A percentile compares a stretch with the other conserved stretches of the same genome.
These are phyloP conservation scores for Melanerpes aurifrons DNA, from an alignment of 2,113 vertebrate genomes.

Conservation along the genomic window DNA sequence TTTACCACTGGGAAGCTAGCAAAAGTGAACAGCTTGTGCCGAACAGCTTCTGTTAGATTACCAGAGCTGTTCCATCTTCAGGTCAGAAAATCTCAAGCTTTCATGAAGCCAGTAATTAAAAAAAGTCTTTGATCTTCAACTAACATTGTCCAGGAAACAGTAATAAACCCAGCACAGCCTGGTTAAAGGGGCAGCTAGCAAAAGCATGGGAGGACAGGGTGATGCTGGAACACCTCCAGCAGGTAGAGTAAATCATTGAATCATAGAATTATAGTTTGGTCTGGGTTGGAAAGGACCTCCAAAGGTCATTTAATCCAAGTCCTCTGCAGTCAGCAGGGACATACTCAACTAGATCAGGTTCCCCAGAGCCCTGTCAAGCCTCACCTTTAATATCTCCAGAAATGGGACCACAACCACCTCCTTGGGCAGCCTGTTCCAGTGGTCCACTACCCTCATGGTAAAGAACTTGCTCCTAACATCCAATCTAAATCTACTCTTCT, in stretches of 20 bases:
- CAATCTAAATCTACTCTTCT: too few relatives aligned
- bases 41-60: background rate
- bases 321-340: too few relatives aligned
- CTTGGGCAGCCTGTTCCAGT: too few relatives aligned
- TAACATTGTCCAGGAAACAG: background rate
- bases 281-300: too few relatives aligned
- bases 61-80: background rate
- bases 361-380: too few relatives aligned
- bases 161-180: background rate
- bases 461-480: too few relatives aligned
- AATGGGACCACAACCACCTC: too few relatives aligned
- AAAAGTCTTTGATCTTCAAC: background rate
- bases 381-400: too few relatives aligned
- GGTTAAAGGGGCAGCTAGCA: background rate
- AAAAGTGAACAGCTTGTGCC: background rate
- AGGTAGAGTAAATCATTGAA: background rate
- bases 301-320: too few relatives aligned
- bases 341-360: too few relatives aligned
- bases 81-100: constrained; percentile 7
- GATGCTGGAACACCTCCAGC: background rate
- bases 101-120: background rate
- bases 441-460: too few relatives aligned
- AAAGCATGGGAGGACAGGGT: background rate
- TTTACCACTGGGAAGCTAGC: constrained; percentile 15
- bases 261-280: too few relatives aligned